These are phyloP conservation scores for Perizoma flavofasciatum DNA, from an alignment of 2,888 invertebrate species.

Conservation along the genomic window DNA sequence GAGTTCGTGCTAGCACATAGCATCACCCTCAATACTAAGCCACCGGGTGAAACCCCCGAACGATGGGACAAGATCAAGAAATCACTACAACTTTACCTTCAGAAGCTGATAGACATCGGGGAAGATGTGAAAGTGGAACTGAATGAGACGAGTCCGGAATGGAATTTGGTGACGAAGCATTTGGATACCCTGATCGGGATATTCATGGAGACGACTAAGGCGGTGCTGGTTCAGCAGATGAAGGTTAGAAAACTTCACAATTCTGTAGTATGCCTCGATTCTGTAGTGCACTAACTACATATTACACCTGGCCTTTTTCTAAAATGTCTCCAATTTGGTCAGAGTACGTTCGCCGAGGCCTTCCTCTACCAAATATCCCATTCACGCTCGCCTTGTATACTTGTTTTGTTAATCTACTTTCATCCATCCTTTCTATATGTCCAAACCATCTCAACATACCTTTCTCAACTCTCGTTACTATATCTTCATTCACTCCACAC, in stretches of 20 bases:
- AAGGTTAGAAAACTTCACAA: constrained; percentile 64
- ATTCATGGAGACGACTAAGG: constrained; percentile 84
- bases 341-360: no score
- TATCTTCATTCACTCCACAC: no score
- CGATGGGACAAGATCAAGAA: constrained; percentile 79
- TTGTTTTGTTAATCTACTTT: no score
- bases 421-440: no score
- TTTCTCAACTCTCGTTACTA: no score
- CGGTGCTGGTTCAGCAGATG: constrained; percentile 83
- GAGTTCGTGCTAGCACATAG: constrained; percentile 83
- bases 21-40: constrained; percentile 76
- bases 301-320: no score
- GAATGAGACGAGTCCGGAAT: constrained; percentile 72
- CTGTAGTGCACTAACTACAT: no score
- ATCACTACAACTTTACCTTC: constrained; percentile 72
- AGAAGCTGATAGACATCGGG: constrained; percentile 75
- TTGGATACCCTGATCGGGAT: constrained; percentile 80
- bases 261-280: no score
- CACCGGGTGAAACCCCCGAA: constrained; percentile 77
- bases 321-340: no score
- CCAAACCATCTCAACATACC: no score
- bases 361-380: no score
- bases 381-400: no score
- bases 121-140: constrained; percentile 78
- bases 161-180: constrained; percentile 68